Conservation (phyloP, 2,888 invertebrate genomes). For the Digitonthophagus gazella region DNA sequence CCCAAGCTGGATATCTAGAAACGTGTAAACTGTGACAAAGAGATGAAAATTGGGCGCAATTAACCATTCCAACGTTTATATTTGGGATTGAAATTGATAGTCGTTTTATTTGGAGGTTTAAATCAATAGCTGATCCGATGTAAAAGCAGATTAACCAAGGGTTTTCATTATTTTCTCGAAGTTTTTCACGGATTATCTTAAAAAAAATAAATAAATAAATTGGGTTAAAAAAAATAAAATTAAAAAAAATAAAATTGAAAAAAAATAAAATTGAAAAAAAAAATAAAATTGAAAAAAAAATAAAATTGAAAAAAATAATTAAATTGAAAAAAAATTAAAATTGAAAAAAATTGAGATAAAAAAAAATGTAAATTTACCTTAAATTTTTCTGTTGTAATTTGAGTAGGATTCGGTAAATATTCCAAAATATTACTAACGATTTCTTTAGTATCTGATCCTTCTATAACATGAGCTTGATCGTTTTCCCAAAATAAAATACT, state of each 20-base stretch:
- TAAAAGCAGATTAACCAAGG: slow-evolving; percentile 60
- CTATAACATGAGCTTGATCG: slow-evolving; percentile 36
- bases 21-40: slow-evolving; percentile 62
- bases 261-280: neutral
- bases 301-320: too few relatives aligned
- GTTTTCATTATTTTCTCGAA: slow-evolving; percentile 44
- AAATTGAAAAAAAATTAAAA: too few relatives aligned
- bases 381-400: slow-evolving; percentile 59
- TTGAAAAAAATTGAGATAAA: too few relatives aligned
- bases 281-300: too few relatives aligned
- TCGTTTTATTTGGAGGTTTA: slow-evolving; percentile 60
- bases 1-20: slow-evolving; percentile 65
- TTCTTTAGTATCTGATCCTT: slow-evolving; percentile 54
- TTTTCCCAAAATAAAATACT: slow-evolving; percentile 46
- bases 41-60: slow-evolving; percentile 59
- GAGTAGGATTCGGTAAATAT: slow-evolving; percentile 60
- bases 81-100: slow-evolving; percentile 58
- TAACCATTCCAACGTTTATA: slow-evolving; percentile 59
- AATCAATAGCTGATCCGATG: slow-evolving; percentile 54
- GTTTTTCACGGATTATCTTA: slow-evolving; percentile 37
- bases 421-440: slow-evolving; percentile 59
- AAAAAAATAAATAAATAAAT: too few relatives aligned
- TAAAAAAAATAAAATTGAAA: neutral
- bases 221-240: too few relatives aligned
- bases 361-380: slow-evolving; percentile 56